Evolutionary conservation across 2,113 vertebrate genomes (phyloP).

Genomic region (Rynchops niger): DNA sequence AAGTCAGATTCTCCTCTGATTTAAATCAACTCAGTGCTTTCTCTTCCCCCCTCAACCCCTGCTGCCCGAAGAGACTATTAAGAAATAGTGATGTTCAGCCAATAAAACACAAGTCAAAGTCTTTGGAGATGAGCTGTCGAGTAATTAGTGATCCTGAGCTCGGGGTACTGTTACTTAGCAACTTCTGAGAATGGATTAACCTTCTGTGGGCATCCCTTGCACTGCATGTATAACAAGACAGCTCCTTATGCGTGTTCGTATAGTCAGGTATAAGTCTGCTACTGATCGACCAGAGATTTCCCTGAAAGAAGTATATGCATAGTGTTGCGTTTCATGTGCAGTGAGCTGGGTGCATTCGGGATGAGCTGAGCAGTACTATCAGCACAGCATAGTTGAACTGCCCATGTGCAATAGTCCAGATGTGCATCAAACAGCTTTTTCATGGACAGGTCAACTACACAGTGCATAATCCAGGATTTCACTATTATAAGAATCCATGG

Average conservation of each 20-base stretch:
- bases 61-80: background rate
- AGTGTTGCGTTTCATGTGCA: background rate
- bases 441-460: background rate
- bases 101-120: background rate
- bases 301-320: background rate
- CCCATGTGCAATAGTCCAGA: background rate
- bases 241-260: background rate
- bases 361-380: background rate
- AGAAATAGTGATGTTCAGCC: background rate
- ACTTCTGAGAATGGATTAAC: slow-evolving; percentile 50
- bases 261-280: background rate
- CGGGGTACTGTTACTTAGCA: slow-evolving; percentile 46
- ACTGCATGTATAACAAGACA: background rate
- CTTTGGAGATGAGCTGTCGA: slow-evolving; percentile 6
- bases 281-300: background rate
- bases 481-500: background rate
- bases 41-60: background rate
- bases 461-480: background rate
- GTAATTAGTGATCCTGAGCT: slow-evolving; percentile 31
- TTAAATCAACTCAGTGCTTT: background rate
- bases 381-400: background rate
- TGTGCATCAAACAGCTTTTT: background rate
- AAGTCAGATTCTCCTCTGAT: background rate
- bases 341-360: background rate
- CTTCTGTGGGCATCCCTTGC: slow-evolving; percentile 2